Evolutionary conservation across 2,113 vertebrate genomes (phyloP).

Genomic region (Bubo bubo): DNA sequence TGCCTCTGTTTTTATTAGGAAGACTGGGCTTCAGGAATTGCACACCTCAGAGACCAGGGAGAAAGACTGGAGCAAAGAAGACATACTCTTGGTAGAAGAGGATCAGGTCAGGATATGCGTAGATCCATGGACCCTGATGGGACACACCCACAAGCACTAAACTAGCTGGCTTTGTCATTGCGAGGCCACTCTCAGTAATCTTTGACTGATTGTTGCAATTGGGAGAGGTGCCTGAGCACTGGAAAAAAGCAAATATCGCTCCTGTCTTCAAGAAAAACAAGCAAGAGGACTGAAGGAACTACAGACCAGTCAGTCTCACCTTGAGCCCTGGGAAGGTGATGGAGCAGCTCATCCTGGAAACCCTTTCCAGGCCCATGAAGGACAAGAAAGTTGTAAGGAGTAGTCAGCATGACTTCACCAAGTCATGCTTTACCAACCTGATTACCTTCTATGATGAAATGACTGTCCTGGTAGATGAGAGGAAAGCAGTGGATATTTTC

Average conservation of each 20-base stretch:
- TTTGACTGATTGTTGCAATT: neutral
- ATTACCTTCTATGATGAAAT: neutral
- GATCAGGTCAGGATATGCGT: neutral
- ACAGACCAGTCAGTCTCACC: neutral
- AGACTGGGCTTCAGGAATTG: neutral
- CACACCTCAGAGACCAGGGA: neutral
- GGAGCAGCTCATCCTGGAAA: neutral
- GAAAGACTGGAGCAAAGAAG: neutral
- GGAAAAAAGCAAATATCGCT: neutral
- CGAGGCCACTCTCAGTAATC: neutral
- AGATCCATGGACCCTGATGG: neutral
- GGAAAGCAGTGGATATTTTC: neutral
- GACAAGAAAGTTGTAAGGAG: neutral
- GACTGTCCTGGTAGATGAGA: neutral
- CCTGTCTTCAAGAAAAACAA: neutral
- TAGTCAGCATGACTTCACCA: neutral
- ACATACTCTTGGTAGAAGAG: neutral
- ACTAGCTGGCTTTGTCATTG: neutral
- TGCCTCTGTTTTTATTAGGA: neutral
- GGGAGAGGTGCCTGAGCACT: neutral
- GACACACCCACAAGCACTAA: neutral
- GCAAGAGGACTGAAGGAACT: neutral
- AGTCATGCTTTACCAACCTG: neutral
- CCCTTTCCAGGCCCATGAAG: neutral
- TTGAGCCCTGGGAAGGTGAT: neutral